These are phyloP conservation scores for Graphium colonna DNA, from an alignment of 2,888 invertebrate genomes.

Conservation along the genomic window DNA sequence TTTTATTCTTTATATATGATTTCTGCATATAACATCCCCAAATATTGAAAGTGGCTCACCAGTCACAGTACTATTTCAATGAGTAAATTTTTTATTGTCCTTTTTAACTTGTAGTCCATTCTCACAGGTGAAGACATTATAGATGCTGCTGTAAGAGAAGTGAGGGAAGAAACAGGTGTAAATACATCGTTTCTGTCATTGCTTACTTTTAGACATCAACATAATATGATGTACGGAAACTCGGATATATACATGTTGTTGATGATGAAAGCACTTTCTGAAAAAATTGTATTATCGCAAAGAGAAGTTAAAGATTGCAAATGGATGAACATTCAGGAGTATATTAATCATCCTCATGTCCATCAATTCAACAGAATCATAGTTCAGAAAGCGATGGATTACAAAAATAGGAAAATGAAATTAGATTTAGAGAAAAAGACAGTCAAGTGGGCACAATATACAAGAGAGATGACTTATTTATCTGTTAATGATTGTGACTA, in stretches of 20 bases:
- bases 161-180: constrained; percentile 94
- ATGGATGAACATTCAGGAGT: constrained; percentile 92
- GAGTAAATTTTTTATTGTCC: no score
- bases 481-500: constrained; percentile 42
- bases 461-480: constrained; percentile 58
- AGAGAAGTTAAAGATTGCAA: constrained; percentile 87
- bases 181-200: constrained; percentile 87
- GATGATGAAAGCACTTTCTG: constrained; percentile 82
- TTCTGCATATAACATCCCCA: no score
- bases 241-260: constrained; percentile 93
- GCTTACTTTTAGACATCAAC: constrained; percentile 88
- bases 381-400: constrained; percentile 82
- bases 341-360: constrained; percentile 84
- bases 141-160: constrained; percentile 91
- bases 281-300: constrained; percentile 83
- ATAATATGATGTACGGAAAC: constrained; percentile 87
- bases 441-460: constrained; percentile 55
- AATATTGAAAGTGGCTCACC: no score
- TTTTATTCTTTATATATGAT: no score
- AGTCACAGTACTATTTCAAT: no score
- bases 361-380: constrained; percentile 85
- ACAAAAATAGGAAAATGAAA: constrained; percentile 79
- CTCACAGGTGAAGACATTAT: constrained; percentile 88
- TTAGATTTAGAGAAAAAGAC: constrained; percentile 79
- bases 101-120: background rate